Base-by-base conservation (phyloP, 2,797 vertebrate species). In the Taenioides sp. region DNA sequence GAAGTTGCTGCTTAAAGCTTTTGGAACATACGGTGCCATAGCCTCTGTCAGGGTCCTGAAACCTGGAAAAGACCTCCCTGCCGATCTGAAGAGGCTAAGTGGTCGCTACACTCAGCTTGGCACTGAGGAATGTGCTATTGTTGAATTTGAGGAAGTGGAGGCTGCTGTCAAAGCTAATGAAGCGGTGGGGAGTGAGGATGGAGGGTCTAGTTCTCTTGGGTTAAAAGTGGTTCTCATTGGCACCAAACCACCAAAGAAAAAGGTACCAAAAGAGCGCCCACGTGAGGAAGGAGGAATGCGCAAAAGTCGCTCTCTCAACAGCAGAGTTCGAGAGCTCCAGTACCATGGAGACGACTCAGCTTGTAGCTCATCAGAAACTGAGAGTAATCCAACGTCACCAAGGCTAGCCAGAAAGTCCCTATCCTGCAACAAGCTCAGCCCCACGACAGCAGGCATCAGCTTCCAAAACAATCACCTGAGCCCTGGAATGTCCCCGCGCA, bases 111-210 rank as follows among this genome's bases (percentile, higher is more conserved):
- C 84, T 18, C 97, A 98, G 73, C 91, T 99, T 20, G 95, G 96
- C 73, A 91, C 91, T 0, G 95, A 98, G 65, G 96, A 98, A 70
- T 99, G 98, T 2, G 97, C 96, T 72, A 95, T 99, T 1, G 91
- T 99, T 63, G 97, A 99, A 83, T 99, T 97, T 7, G 98, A 99
- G 87, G 97, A 99, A 81, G 95, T 98, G 40, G 97, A 98, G 22
- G 96, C 97, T 0, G 97, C 98, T 0, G 79, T 98, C 3, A 96
- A 76, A 73, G 98, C 98, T 74, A 97, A 98, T 0, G 95, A 98
- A 23, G 94, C 93, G 1, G 93, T 95, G 71, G 86, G 91, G 20
- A 52, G 84, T 0, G 92, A 93, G 72, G 92, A 93, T 0, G 90
- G 85, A 1, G 84, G 76, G 4, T 20, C 77, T 20, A 78, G 73